phyloP scores from a whole-genome alignment of 2,113 vertebrate genomes.

The Tachysurus vachellii region DNA sequence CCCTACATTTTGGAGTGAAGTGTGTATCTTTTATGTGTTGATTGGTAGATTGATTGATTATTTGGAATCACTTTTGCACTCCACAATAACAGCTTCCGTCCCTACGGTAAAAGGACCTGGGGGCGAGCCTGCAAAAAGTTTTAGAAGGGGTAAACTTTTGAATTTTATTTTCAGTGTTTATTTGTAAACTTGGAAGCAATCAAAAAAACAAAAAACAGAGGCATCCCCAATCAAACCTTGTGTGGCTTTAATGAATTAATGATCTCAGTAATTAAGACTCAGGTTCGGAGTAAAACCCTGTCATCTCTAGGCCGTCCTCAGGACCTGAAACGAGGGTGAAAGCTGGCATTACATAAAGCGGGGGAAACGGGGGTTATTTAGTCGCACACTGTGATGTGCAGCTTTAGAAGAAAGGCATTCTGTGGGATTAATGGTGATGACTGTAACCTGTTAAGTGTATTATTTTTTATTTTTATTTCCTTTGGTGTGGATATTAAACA shows the following conservation, averaged over 20 bases:
- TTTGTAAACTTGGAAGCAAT: slow-evolving; percentile 53
- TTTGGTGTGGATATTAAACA: slow-evolving; percentile 73
- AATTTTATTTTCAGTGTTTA: slow-evolving; percentile 19
- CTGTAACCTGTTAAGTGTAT: slow-evolving; percentile 66
- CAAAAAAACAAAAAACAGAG: slow-evolving; percentile 36
- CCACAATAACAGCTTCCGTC: slow-evolving; percentile 28
- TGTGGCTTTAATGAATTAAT: slow-evolving; percentile 50
- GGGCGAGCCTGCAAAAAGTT: slow-evolving; percentile 24
- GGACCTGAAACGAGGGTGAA: slow-evolving; percentile 48
- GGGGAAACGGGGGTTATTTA: slow-evolving; percentile 27
- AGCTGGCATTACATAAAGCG: slow-evolving; percentile 26
- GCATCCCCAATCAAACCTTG: slow-evolving; percentile 48
- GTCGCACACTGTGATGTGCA: slow-evolving; percentile 53
- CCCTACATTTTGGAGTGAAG: slow-evolving; percentile 14
- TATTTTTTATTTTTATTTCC: slow-evolving; percentile 56
- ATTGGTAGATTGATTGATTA: neutral
- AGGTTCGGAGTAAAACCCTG: slow-evolving; percentile 52
- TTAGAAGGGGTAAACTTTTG: slow-evolving; percentile 24
- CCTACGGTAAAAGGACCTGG: slow-evolving; percentile 41
- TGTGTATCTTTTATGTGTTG: slow-evolving; percentile 21
- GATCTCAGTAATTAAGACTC: slow-evolving; percentile 56
- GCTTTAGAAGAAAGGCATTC: slow-evolving; percentile 45
- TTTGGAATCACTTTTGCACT: slow-evolving; percentile 47
- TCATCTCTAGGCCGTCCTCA: slow-evolving; percentile 42
- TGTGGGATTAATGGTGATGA: slow-evolving; percentile 55